A percentile compares a stretch with the other conserved stretches of the same genome.
Conservation (phyloP, 2,113 vertebrate genomes). For the Todiramphus chloris region DNA sequence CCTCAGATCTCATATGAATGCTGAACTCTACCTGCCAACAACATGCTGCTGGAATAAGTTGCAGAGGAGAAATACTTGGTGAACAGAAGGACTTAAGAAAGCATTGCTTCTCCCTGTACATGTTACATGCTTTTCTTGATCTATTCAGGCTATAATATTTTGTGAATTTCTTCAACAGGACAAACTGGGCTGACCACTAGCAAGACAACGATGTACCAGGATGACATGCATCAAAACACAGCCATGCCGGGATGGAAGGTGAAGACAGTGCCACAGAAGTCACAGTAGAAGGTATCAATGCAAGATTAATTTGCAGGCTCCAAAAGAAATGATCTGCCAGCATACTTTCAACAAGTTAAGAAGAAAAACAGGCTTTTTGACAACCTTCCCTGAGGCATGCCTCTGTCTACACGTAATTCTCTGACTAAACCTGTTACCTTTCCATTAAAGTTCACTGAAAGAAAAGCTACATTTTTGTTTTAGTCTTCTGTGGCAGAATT, state of each 20-base stretch:
- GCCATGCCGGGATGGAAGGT: not conserved
- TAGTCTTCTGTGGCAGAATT: not conserved
- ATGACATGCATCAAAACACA: not conserved
- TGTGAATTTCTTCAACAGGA: not conserved
- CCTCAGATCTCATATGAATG: not conserved
- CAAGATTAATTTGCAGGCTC: not conserved
- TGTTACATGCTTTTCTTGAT: not conserved
- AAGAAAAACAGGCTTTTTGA: not conserved
- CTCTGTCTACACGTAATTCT: not conserved
- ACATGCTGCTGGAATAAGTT: not conserved
- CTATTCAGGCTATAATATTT: not conserved
- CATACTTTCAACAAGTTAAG: not conserved
- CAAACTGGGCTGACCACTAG: not conserved
- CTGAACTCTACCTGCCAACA: not conserved
- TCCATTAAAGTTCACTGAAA: not conserved
- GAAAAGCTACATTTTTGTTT: not conserved
- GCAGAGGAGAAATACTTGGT: not conserved
- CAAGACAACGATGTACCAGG: not conserved
- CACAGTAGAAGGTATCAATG: not conserved
- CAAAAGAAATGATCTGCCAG: not conserved
- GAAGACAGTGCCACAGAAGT: not conserved
- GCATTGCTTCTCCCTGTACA: not conserved
- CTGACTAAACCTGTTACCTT: not conserved
- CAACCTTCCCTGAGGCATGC: not conserved
- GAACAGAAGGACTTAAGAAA: not conserved